Evolutionary conservation across 2,888 invertebrate species (phyloP).

Genomic region (Leptopilina syphax): DNA sequence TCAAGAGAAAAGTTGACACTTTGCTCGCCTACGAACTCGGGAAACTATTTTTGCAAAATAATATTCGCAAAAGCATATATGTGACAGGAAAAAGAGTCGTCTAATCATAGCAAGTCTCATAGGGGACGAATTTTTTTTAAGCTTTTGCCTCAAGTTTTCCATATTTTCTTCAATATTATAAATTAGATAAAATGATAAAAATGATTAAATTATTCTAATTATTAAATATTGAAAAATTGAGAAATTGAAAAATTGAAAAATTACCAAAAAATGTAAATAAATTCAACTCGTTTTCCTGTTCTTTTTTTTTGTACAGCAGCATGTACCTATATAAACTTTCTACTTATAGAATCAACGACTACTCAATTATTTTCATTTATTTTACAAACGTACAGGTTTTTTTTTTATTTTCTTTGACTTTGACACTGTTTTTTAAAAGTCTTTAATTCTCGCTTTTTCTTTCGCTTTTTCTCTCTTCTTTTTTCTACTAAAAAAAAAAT

Average conservation of each 20-base stretch:
- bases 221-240: no score
- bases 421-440: not conserved
- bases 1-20: conserved; percentile 58
- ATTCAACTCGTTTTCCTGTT: conserved; percentile 44
- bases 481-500: no score
- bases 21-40: conserved; percentile 22
- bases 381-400: not conserved
- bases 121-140: no score
- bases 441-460: conserved; percentile 36
- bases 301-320: conserved; percentile 42
- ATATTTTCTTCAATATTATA: no score
- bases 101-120: not conserved
- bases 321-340: conserved; percentile 31
- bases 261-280: not conserved
- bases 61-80: conserved; percentile 27
- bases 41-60: conserved; percentile 26
- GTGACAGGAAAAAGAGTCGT: conserved; percentile 34
- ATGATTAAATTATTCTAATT: no score
- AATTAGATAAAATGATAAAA: no score
- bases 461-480: conserved; percentile 24
- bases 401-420: not conserved
- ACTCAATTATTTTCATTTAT: conserved; percentile 18
- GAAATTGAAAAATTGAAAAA: no score
- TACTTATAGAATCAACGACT: conserved; percentile 46
- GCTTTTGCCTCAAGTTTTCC: conserved; percentile 34